Base-by-base conservation (phyloP, 2,797 vertebrate genomes). In the Sciaenops ocellatus region DNA sequence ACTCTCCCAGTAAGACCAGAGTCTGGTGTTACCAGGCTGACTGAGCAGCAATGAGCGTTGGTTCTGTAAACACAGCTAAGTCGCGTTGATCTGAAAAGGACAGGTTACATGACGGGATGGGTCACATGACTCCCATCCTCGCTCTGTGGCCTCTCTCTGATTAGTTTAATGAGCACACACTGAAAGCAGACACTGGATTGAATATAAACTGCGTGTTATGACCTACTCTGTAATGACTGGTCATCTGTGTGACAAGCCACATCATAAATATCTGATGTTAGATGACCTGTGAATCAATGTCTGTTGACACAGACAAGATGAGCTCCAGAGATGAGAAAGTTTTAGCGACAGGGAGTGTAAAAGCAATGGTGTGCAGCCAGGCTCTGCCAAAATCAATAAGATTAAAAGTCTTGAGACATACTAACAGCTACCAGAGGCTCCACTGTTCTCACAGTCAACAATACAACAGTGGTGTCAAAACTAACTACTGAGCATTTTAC, bases 181-280 rank as follows among this genome's bases (percentile, higher is more conserved):
- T 76, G 67, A 70, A 65, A 41, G 55, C 51, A 59, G 68, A 66
- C 65, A 47, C 42, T n/a, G 30, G 55, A 66, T 57, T 51, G 52
- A 70, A 69, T 51, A 69, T 12, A 61, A 80, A 55, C 61, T 61
- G 42, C 34, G 66, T 67, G 22, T 24, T 38, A 13, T 41, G 74
- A 71, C 74, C 65, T 30, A 41, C 61, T 78, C 65, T 41, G 9
- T 67, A 66, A 71, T 80, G 69, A 74, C 69, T 66, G 83, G 78
- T 78, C 83, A 74, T 42, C 61, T 70, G 74, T 74, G 42, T 75
- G 78, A 81, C 83, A 81, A 57, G 54, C 50, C 56, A 16, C 61
- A 68, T 75, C 28, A 71, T 63, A 71, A 73, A 80, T 69, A 69
- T 81, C 70, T 71, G 56, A 71, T 54, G 51, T 61, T 11, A 52